These are phyloP conservation scores for Standfussiana lucernea DNA, from an alignment of 2,888 invertebrate species.

Conservation along the genomic window DNA sequence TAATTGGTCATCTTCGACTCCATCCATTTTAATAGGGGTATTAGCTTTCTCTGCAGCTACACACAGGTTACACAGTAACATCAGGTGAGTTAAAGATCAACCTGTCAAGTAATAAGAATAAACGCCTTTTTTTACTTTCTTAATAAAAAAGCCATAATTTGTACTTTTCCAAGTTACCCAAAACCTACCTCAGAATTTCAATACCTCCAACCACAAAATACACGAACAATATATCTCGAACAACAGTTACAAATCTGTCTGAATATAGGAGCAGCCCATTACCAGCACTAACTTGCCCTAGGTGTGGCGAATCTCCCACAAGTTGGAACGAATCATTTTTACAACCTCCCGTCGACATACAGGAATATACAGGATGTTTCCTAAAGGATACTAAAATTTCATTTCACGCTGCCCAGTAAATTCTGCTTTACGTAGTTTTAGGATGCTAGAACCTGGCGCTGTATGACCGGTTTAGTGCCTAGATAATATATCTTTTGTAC, in stretches of 20 bases:
- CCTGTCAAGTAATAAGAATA: not conserved
- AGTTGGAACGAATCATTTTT: constrained; percentile 78
- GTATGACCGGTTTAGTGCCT: constrained; percentile 46
- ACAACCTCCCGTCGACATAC: constrained; percentile 64
- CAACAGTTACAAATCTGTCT: constrained; percentile 26
- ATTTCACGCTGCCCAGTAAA: constrained; percentile 63
- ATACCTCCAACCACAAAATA: not conserved
- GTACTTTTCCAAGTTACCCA: not conserved
- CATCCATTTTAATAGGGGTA: too few species aligned
- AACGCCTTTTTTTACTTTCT: not conserved
- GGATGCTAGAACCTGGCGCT: constrained; percentile 17
- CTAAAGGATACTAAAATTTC: constrained; percentile 65
- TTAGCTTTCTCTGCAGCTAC: not conserved
- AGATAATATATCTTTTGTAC: constrained; percentile 47
- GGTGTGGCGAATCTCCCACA: constrained; percentile 68
- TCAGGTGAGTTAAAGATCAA: not conserved
- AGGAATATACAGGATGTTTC: constrained; percentile 60
- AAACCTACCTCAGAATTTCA: not conserved
- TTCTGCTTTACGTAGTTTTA: constrained; percentile 57
- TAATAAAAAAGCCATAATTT: not conserved
- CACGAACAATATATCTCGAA: not conserved
- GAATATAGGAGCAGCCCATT: constrained; percentile 52
- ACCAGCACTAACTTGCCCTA: constrained; percentile 46
- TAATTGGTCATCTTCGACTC: not conserved
- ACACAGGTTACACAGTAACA: not conserved